Evolutionary conservation across 2,888 invertebrate genomes (phyloP), one percentile per base, ranked within the genome.

Genomic region (Drosophila peninsularis): DNA sequence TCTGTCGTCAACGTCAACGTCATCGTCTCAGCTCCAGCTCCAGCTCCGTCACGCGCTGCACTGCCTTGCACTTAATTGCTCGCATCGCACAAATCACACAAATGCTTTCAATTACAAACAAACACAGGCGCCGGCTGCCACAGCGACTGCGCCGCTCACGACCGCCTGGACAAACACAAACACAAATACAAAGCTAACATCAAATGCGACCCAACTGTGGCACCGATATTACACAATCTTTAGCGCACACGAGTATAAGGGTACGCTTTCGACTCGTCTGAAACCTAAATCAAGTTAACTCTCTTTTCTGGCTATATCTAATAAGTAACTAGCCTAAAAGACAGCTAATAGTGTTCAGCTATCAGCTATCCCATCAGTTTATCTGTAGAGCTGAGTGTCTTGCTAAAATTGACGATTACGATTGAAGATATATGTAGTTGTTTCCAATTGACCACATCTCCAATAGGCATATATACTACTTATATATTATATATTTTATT

Each of bases 51-150:
- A 34, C 56, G 39, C 62, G 56, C 63, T 53, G 66, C 60, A 60
- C 65, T 58, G 63, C 55, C 39, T 19, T 42, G 21, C 21, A 42
- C 45, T 70, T 85, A 82, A 88, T 85, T 88, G 80, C 75, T 80
- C 83, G 57, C 86, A 84, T 84, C 88, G 82, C 86, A 84, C 86
- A 88, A 88, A 88, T 84, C 88, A 82, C 85, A 85, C 88, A 85
- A 83, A 83, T 85, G 85, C 88, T 85, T 83, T 83, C 83, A 87
- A 83, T 88, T 88, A 79, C 88, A 17, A 27, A n/a, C 24, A 27
- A 27, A 64, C 81, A 78, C 78, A 80, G 57, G 53, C 65, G 71
- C 45, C 45, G 67, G 61, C 64, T 62, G 44, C 30, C 10, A 9
- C 30, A 30, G 3, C 30, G 10, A 30, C 30, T 30, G 30, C 30